phyloP scores from a whole-genome alignment of 2,113 vertebrate species.

The Muntiacus muntjak region DNA sequence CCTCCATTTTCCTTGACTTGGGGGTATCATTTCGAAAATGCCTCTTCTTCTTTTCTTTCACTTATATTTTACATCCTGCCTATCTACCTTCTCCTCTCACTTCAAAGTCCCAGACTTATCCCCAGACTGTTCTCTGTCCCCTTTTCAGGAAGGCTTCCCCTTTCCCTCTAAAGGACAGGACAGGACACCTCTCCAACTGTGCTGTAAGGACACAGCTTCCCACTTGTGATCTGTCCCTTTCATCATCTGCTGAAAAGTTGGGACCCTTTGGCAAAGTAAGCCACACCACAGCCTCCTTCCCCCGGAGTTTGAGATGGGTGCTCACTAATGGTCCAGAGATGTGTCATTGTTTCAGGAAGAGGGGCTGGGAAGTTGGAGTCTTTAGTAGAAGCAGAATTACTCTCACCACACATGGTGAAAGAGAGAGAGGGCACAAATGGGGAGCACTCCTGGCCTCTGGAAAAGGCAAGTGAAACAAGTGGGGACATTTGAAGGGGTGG shows the following conservation, averaged over 20 bases:
- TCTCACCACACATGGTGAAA: neutral
- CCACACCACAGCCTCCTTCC: constrained; percentile 30
- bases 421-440: neutral
- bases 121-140: neutral
- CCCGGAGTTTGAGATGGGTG: constrained; percentile 63
- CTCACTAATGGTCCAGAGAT: neutral
- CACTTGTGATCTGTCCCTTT: constrained; percentile 20
- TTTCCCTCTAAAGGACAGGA: neutral
- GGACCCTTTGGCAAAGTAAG: constrained; percentile 42
- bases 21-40: neutral
- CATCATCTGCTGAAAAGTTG: constrained; percentile 61
- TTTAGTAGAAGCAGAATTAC: neutral
- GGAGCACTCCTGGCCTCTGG: neutral
- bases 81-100: neutral
- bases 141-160: neutral
- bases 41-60: neutral
- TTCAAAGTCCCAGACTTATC: neutral
- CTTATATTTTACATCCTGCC: neutral
- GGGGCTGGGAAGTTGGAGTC: neutral
- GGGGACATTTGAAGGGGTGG: neutral
- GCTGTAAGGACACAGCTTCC: constrained; percentile 18
- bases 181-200: constrained; percentile 46
- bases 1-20: neutral
- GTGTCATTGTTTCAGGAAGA: constrained; percentile 62
- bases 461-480: neutral